Percentiles rank a stretch among this genome's conserved stretches.
Conservation (phyloP, 2,888 invertebrate species). For the Helobdella robusta region DNA sequence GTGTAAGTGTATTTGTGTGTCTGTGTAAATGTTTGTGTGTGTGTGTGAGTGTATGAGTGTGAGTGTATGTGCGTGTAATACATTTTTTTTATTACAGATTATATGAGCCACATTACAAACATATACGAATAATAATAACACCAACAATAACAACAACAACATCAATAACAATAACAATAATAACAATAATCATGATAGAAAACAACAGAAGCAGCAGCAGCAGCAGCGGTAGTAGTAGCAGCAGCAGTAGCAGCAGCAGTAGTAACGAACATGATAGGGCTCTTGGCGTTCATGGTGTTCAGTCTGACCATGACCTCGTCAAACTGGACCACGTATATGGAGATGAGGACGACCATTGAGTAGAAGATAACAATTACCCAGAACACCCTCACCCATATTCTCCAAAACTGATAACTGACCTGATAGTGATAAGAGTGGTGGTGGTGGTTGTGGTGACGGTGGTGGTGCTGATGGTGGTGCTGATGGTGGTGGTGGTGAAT, state of each 20-base stretch:
- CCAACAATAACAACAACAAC: neutral
- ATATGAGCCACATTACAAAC: neutral
- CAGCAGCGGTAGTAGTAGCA: too few species aligned
- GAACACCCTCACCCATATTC: slow-evolving; percentile 82
- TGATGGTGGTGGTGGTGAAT: neutral
- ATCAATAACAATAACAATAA: too few species aligned
- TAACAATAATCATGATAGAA: too few species aligned
- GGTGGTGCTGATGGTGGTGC: neutral
- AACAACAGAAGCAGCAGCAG: too few species aligned
- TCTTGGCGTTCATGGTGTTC: too few species aligned
- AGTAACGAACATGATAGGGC: too few species aligned
- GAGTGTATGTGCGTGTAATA: neutral
- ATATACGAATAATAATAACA: neutral
- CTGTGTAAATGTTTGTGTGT: too few species aligned
- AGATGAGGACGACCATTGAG: slow-evolving; percentile 84
- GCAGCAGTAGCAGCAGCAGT: too few species aligned
- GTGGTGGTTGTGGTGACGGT: neutral
- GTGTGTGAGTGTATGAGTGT: neutral
- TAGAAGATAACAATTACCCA: slow-evolving; percentile 92
- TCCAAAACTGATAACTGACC: slow-evolving; percentile 84
- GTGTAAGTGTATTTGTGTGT: too few species aligned
- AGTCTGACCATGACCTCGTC: slow-evolving; percentile 70
- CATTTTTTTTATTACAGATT: neutral
- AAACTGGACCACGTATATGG: slow-evolving; percentile 95
- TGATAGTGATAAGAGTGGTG: slow-evolving; percentile 44